Conservation (phyloP, 2,797 vertebrate genomes). For the Clarias laeviceps region DNA sequence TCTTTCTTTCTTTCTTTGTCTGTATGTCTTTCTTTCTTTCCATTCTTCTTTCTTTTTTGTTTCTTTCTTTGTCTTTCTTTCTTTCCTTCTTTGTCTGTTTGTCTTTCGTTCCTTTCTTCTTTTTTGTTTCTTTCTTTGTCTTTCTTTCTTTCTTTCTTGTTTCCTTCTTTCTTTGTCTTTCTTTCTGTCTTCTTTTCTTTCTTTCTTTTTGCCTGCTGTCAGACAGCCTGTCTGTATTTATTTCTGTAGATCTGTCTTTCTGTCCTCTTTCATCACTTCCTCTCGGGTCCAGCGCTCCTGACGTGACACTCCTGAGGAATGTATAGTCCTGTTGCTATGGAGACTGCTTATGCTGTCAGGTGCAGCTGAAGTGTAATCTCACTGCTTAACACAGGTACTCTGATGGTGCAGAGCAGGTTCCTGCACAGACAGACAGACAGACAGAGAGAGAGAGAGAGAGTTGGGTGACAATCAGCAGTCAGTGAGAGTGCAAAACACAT, state of each 20-base stretch:
- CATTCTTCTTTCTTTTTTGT: too few species aligned
- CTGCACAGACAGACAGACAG: neutral
- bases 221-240: neutral
- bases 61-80: neutral
- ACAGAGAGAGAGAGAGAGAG: neutral
- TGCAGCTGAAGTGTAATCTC: neutral
- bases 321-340: neutral
- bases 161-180: neutral
- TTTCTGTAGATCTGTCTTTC: slow-evolving; percentile 54
- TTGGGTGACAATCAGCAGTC: neutral
- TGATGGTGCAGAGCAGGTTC: neutral
- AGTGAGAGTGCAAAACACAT: neutral
- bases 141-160: neutral
- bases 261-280: neutral
- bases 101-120: neutral
- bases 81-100: neutral
- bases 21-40: neutral
- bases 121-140: too few species aligned
- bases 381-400: neutral
- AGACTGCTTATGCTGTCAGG: neutral
- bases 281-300: neutral
- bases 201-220: neutral
- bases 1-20: neutral
- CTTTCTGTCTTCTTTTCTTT: neutral
- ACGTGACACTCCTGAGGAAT: neutral